These are phyloP conservation scores for Pyralis farinalis DNA, from an alignment of 2,888 invertebrate species.

Conservation along the genomic window DNA sequence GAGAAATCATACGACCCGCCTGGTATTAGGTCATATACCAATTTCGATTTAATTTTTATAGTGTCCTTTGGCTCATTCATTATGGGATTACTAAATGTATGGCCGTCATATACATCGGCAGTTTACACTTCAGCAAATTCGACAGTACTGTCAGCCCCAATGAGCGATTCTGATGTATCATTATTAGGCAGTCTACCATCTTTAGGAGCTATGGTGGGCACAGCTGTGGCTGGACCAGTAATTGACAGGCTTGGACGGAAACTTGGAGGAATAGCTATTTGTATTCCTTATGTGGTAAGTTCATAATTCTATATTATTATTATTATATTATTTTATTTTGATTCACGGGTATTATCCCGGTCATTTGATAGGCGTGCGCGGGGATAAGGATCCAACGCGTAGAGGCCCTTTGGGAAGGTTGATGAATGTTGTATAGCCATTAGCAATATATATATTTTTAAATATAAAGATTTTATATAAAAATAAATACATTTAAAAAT, in stretches of 20 bases:
- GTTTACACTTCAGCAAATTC: conserved; percentile 55
- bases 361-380: too few species aligned
- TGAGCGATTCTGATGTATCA: conserved; percentile 70
- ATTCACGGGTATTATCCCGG: too few species aligned
- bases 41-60: conserved; percentile 30
- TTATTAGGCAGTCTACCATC: conserved; percentile 80
- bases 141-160: conserved; percentile 57
- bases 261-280: conserved; percentile 68
- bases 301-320: too few species aligned
- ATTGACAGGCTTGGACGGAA: conserved; percentile 78
- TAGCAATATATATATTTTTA: too few species aligned
- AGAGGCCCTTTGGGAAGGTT: too few species aligned
- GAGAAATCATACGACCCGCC: too few species aligned
- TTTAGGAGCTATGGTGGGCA: conserved; percentile 73
- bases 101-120: conserved; percentile 80
- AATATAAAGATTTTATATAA: too few species aligned
- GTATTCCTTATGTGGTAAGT: conserved; percentile 72
- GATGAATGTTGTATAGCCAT: too few species aligned
- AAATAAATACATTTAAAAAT: too few species aligned
- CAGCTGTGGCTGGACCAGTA: conserved; percentile 62
- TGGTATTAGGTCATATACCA: too few species aligned
- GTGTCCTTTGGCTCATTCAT: conserved; percentile 46
- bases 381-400: too few species aligned
- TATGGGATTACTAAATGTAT: conserved; percentile 67
- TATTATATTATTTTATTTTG: too few species aligned